Evolutionary conservation across 1,140 invertebrate genomes (phyloP), one percentile per base, ranked within the genome.

Genomic region (Hyles vespertilio): DNA sequence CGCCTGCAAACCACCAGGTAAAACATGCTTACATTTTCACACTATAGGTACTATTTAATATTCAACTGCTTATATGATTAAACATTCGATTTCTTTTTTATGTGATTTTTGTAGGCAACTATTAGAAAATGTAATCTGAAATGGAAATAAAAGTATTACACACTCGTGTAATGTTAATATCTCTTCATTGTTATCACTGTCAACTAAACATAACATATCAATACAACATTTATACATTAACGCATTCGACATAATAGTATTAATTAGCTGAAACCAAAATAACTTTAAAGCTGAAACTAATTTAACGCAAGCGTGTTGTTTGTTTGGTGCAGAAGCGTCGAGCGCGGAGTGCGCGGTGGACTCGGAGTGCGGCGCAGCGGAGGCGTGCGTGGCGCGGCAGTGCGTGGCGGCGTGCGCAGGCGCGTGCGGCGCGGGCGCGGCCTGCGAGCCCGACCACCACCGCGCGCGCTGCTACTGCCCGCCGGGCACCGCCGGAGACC

Each of bases 401-500:
- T 98, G 96, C 74, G 92, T 94, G 76, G 92, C 96, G 81, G 95
- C 96, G 3, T 98, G 96, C 74, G 91, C 93, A 3, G 91, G 92
- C 43, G 94, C 94, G 1, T 98, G 96, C 77, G 96, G 95, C 43
- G 84, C 91, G 7, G 93, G 94, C 65, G 95, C 96, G 0, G 91
- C 95, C 55, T 98, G 96, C 72, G 86, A 92, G 10, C 93, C 94
- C 0, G 87, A 90, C 22, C 90, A 92, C 64, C 95, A 96, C 75
- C 92, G 94, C 69, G 94, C 96, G 3, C 92, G 92, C 7, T 97
- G 96, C 75, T 91, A 91, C 63, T 98, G 96, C 85, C 95, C 94
- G 32, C 91, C 93, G 49, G 95, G 95, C 47, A 96, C 94, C 86
- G 95, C 94, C 53, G 97, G 97, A 66, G 95, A 98, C 87, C 96